These are phyloP conservation scores for Axis porcinus DNA, from an alignment of 2,113 vertebrate species.

Conservation along the genomic window DNA sequence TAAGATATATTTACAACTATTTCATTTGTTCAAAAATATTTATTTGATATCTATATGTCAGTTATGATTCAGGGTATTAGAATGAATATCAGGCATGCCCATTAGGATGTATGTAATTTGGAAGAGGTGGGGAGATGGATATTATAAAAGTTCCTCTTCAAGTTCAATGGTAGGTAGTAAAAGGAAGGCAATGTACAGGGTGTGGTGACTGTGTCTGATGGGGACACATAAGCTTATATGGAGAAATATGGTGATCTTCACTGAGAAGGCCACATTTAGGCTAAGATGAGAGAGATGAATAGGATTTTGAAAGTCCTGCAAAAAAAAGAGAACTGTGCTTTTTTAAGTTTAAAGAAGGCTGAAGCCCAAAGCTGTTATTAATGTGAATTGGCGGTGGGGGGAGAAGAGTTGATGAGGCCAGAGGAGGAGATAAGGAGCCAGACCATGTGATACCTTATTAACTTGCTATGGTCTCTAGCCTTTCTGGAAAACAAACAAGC, in stretches of 20 bases:
- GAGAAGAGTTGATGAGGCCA: background rate
- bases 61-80: background rate
- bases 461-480: background rate
- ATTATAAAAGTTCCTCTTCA: background rate
- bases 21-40: background rate
- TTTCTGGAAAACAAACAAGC: background rate
- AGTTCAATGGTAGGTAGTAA: background rate
- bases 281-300: background rate
- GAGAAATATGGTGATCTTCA: background rate
- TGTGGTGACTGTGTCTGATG: background rate
- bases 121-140: background rate
- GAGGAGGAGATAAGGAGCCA: background rate
- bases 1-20: background rate
- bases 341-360: background rate
- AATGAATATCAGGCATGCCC: background rate
- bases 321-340: background rate
- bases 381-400: background rate
- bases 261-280: background rate
- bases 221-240: background rate
- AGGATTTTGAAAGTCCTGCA: background rate
- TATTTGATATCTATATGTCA: background rate
- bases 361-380: background rate
- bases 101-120: background rate
- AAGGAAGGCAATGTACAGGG: background rate
- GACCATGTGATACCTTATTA: accelerated